Evolutionary conservation across 2,797 vertebrate genomes (phyloP).

Genomic region (Etheostoma nigrum): DNA sequence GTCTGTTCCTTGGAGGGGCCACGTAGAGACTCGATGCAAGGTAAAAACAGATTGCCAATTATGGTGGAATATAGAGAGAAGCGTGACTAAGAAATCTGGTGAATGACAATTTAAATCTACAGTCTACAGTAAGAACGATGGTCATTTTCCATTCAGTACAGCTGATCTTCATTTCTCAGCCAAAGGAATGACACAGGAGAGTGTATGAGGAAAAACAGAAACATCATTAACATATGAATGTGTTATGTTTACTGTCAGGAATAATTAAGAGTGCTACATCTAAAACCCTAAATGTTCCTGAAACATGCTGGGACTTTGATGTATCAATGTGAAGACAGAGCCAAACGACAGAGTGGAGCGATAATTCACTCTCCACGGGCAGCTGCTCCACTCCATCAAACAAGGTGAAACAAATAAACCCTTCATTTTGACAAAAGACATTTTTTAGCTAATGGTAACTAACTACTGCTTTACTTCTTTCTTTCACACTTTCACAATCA

Average conservation of each 20-base stretch:
- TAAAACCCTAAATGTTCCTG: conserved; percentile 44
- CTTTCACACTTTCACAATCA: background rate
- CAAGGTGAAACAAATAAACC: conserved; percentile 23
- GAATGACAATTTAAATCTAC: conserved; percentile 3
- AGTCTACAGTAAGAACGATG: background rate
- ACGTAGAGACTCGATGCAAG: conserved; percentile 38
- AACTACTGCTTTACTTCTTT: background rate
- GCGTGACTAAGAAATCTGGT: background rate
- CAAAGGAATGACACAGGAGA: conserved; percentile 7
- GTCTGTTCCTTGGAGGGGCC: conserved; percentile 32
- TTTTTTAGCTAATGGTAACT: conserved; percentile 9
- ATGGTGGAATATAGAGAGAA: conserved; percentile 43
- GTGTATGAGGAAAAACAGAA: conserved; percentile 33
- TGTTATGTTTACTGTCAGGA: conserved; percentile 45
- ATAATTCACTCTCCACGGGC: conserved; percentile 33
- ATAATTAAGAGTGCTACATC: conserved; percentile 43
- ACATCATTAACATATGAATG: conserved; percentile 44
- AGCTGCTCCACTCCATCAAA: conserved; percentile 30
- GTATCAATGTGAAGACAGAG: conserved; percentile 38
- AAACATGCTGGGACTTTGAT: conserved; percentile 48
- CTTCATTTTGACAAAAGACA: conserved; percentile 33
- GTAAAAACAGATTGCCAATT: conserved; percentile 59
- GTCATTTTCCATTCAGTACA: conserved; percentile 19
- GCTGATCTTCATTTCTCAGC: conserved; percentile 31
- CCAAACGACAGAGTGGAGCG: conserved; percentile 22